phyloP scores from a whole-genome alignment of 2,113 vertebrate genomes.

The Riparia riparia region DNA sequence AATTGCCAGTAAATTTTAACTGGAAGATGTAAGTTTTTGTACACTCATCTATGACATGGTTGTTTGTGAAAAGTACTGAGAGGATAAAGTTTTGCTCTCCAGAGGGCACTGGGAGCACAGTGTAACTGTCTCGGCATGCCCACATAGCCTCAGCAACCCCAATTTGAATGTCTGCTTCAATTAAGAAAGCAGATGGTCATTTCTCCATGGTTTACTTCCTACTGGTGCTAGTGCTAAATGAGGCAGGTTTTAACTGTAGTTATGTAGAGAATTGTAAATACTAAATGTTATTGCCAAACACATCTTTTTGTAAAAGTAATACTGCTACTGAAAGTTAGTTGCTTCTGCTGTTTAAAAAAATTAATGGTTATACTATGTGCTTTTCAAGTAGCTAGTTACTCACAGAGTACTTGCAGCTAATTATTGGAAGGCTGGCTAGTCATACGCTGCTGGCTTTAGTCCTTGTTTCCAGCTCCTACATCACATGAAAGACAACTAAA shows the following conservation, averaged over 20 bases:
- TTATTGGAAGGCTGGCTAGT: slow-evolving; percentile 61
- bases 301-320: background rate
- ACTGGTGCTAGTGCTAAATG: background rate
- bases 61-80: background rate
- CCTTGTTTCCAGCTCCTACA: slow-evolving; percentile 60
- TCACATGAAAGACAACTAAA: slow-evolving; percentile 67
- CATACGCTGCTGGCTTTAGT: slow-evolving; percentile 51
- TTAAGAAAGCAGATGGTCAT: slow-evolving; percentile 32
- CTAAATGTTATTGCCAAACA: background rate
- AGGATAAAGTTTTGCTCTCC: background rate
- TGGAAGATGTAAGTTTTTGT: background rate
- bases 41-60: background rate
- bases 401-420: slow-evolving; percentile 23
- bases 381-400: background rate
- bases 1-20: background rate
- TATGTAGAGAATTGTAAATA: background rate
- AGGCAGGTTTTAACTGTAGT: background rate
- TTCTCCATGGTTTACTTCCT: background rate
- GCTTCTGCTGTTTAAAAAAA: background rate
- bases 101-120: background rate
- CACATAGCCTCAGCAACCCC: background rate
- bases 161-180: background rate
- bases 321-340: background rate
- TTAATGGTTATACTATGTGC: background rate
- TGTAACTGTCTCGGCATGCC: background rate